A percentile compares a stretch with the other conserved stretches of the same genome.
Conservation (phyloP, 2,797 vertebrate species). For the Coendou prehensilis region DNA sequence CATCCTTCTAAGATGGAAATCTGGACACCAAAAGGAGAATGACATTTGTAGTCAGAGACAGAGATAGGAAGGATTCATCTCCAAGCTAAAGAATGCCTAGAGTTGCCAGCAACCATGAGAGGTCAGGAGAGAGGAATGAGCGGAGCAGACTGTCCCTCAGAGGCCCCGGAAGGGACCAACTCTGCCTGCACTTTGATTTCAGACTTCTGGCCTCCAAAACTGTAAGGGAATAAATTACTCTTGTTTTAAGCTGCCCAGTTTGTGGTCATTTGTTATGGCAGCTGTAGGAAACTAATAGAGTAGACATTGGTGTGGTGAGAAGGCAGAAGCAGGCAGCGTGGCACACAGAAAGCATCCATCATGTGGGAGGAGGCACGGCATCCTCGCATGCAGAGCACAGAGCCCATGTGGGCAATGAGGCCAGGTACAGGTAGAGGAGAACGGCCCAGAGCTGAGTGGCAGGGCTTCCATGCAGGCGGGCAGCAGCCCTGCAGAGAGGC, state of each 20-base stretch:
- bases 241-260: background rate
- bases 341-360: background rate
- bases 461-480: background rate
- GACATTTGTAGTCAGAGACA: background rate
- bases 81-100: background rate
- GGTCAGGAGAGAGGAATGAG: background rate
- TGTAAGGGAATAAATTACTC: background rate
- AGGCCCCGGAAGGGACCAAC: background rate
- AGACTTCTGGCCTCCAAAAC: background rate
- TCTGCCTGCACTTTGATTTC: background rate
- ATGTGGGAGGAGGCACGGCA: background rate
- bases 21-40: background rate
- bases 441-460: too few species aligned
- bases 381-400: fast-evolving
- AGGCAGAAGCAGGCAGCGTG: too few species aligned
- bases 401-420: fast-evolving
- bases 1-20: background rate
- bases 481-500: background rate
- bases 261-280: background rate
- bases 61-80: background rate
- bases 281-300: background rate
- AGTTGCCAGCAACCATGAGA: background rate
- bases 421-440: background rate
- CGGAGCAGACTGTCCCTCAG: too few species aligned
- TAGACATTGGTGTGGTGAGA: background rate